These are phyloP conservation scores for Rhinogobius similis DNA, from an alignment of 2,113 vertebrate genomes.

Conservation along the genomic window DNA sequence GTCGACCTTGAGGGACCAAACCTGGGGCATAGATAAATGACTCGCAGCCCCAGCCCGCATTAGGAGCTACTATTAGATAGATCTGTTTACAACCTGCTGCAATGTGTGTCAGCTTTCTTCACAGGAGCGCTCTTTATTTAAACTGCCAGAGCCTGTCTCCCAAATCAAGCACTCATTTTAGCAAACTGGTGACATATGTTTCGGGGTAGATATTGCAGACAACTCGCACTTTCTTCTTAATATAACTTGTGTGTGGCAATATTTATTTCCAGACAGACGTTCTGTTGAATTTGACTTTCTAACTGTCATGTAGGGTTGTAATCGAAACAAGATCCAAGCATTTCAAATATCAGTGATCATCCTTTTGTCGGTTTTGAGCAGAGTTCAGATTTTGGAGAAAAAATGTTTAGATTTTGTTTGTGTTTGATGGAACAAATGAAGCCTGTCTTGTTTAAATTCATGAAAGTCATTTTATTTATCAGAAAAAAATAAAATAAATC, in stretches of 20 bases:
- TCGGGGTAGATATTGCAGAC: background rate
- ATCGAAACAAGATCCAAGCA: too few relatives aligned
- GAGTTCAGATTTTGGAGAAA: too few relatives aligned
- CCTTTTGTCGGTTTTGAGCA: too few relatives aligned
- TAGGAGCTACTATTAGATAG: conserved; percentile 39
- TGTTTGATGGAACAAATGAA: too few relatives aligned
- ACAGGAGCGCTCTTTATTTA: conserved; percentile 15
- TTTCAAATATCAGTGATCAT: too few relatives aligned
- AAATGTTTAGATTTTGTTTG: too few relatives aligned
- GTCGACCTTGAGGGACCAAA: conserved; percentile 37
- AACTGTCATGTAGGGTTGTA: background rate
- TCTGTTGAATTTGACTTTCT: background rate
- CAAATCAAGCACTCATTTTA: background rate
- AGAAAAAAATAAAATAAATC: too few relatives aligned
- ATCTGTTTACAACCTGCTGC: conserved; percentile 36
- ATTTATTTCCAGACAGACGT: background rate
- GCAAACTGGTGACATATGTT: background rate
- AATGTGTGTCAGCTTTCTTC: conserved; percentile 31
- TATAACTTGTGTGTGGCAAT: background rate
- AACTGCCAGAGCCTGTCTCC: conserved; percentile 6
- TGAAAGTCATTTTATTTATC: too few relatives aligned
- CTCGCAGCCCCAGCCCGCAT: conserved; percentile 23
- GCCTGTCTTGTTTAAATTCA: too few relatives aligned
- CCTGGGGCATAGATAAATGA: conserved; percentile 30
- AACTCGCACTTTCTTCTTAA: background rate